Evolutionary conservation across 2,797 vertebrate species (phyloP).

Genomic region (Sylvia borin): DNA sequence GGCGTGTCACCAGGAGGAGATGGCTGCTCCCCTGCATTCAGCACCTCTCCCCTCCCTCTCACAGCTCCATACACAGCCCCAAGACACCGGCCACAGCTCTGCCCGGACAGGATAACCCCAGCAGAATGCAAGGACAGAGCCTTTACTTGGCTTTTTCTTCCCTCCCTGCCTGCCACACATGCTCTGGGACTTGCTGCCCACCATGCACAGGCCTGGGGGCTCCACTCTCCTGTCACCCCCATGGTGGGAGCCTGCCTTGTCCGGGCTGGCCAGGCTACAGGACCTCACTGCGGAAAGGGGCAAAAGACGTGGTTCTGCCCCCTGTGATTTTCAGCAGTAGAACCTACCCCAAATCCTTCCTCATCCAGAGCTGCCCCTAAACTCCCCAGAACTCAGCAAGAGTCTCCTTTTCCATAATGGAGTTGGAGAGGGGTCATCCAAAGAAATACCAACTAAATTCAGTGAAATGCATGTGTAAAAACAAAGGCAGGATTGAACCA

Average conservation of each 20-base stretch:
- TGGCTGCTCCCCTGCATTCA: not conserved
- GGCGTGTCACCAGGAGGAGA: not conserved
- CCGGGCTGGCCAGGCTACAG: fast-evolving
- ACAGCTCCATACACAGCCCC: fast-evolving
- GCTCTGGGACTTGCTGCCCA: not conserved
- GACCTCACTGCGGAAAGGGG: not conserved
- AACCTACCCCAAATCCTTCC: not conserved
- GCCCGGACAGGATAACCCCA: not conserved
- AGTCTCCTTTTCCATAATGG: not conserved
- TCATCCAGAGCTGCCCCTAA: not conserved
- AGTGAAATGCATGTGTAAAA: not conserved
- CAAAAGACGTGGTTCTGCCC: not conserved
- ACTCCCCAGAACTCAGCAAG: not conserved
- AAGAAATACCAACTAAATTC: not conserved
- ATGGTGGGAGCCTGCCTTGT: fast-evolving
- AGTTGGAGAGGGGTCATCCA: not conserved
- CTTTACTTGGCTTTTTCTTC: not conserved
- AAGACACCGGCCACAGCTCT: fast-evolving
- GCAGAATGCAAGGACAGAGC: not conserved
- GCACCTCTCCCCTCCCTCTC: not conserved
- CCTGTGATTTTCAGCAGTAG: not conserved
- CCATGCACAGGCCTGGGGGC: fast-evolving
- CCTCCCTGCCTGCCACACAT: not conserved
- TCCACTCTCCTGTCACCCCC: not conserved
- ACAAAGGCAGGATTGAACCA: not conserved